Evolutionary conservation across 2,888 invertebrate species (phyloP).

Genomic region (Gordius sp.): DNA sequence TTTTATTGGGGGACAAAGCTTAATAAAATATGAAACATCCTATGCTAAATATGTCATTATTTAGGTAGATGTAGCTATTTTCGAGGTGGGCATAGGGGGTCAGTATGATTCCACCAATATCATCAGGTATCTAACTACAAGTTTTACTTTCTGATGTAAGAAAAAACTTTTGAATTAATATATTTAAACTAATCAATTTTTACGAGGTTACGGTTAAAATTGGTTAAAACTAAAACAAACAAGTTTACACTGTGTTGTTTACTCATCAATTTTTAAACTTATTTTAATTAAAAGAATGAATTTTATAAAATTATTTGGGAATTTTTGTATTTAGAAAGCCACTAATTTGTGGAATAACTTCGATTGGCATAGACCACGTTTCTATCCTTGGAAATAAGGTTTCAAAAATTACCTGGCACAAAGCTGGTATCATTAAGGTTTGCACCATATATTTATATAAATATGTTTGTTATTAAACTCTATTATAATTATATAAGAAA

Average conservation of each 20-base stretch:
- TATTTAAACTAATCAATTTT: no score
- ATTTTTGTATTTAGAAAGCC: slow-evolving; percentile 51
- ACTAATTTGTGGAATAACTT: slow-evolving; percentile 60
- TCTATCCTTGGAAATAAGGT: slow-evolving; percentile 52
- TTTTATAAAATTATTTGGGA: no score
- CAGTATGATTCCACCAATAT: slow-evolving; percentile 75
- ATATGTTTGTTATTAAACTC: no score
- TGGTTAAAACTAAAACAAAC: no score
- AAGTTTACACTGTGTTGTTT: no score
- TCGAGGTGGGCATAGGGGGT: slow-evolving; percentile 94
- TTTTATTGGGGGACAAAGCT: slow-evolving; percentile 3
- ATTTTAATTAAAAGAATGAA: no score
- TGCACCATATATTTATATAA: no score
- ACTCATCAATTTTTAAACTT: no score
- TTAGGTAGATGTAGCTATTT: slow-evolving; percentile 55
- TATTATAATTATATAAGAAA: no score
- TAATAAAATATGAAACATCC: not conserved
- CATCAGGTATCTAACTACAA: slow-evolving; percentile 36
- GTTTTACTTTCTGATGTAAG: no score
- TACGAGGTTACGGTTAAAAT: no score
- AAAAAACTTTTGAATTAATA: no score
- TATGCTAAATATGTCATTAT: slow-evolving; percentile 15
- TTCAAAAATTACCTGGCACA: slow-evolving; percentile 66
- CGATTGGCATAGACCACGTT: slow-evolving; percentile 67
- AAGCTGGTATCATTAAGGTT: slow-evolving; percentile 80